Evolutionary conservation across 1,140 invertebrate genomes (phyloP), one percentile per base, ranked within the genome.

Genomic region (Conopomorpha cramerella): DNA sequence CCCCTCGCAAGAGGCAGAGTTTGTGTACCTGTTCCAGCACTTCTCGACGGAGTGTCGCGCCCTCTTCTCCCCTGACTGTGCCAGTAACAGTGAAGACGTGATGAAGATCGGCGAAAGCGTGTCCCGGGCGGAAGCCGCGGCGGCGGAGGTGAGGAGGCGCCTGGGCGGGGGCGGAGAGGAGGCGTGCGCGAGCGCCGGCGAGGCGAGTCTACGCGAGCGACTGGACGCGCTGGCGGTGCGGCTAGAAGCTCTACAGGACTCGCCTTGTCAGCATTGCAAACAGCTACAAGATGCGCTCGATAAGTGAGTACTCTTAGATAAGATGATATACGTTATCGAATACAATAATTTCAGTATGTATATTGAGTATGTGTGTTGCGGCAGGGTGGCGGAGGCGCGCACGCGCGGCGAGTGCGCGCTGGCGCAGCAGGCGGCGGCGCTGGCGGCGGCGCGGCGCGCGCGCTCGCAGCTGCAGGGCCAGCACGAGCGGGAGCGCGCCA

Each of bases 21-120:
- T 84, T 52, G 74, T 79, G 40, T 84, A 81, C 57, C 67, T 85
- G 16, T 85, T 82, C 61, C 81, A 81, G 35, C 82, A 82, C 43
- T 82, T 84, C 55, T 77, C 72, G 30, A 78, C 76, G 39, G 81
- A 84, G 51, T 83, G 79, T 55, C 81, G 49, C 55, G 78, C 49
- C 70, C 80, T 55, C 61, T 78, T 55, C 70, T 83, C 51, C 72
- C 67, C 50, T 74, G 72, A 57, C 57, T 83, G 44, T 74, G 71
- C 51, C 44, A 77, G 82, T 48, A 74, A 77, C 52, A 77, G 81
- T 56, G 77, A 78, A 50, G 70, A 78, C 64, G 66, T 68, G 58
- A 72, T 66, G 60, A 78, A 78, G 61, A 78, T 78, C 55, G 55
- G 66, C 57, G 68, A 68, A 54, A 67, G 64, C 56, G 61, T 78